Conservation (phyloP, 2,797 vertebrate genomes). For the Smutsia gigantea region DNA sequence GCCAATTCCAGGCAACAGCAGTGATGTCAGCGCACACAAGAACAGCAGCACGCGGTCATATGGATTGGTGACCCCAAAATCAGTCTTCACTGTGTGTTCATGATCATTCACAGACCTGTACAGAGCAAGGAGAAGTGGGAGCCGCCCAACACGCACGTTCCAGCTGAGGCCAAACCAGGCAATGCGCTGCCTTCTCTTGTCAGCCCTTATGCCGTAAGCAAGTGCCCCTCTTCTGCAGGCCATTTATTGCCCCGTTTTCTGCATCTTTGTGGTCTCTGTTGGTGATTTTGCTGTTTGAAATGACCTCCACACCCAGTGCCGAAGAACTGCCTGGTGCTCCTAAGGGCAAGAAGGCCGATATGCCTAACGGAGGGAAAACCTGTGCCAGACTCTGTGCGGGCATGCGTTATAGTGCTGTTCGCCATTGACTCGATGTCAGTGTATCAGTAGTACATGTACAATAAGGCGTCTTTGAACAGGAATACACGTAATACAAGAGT, state of each 20-base stretch:
- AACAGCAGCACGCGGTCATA: neutral
- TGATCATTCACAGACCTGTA: neutral
- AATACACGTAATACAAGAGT: neutral
- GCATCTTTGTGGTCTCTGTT: neutral
- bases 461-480: neutral
- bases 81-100: neutral
- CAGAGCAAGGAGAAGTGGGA: neutral
- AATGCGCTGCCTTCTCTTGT: neutral
- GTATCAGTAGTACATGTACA: neutral
- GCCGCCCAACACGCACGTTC: neutral
- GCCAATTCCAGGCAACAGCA: neutral
- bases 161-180: neutral
- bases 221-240: neutral
- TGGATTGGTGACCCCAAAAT: neutral
- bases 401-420: neutral
- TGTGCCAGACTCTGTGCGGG: neutral
- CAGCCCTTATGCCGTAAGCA: neutral
- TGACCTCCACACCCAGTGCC: neutral
- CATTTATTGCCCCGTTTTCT: neutral
- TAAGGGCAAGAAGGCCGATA: neutral
- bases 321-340: neutral
- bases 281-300: neutral
- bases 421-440: neutral
- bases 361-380: neutral
- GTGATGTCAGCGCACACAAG: neutral